Evolutionary conservation across 2,888 invertebrate genomes (phyloP), one percentile per base, ranked within the genome.

Genomic region (Esperia sulphurella): DNA sequence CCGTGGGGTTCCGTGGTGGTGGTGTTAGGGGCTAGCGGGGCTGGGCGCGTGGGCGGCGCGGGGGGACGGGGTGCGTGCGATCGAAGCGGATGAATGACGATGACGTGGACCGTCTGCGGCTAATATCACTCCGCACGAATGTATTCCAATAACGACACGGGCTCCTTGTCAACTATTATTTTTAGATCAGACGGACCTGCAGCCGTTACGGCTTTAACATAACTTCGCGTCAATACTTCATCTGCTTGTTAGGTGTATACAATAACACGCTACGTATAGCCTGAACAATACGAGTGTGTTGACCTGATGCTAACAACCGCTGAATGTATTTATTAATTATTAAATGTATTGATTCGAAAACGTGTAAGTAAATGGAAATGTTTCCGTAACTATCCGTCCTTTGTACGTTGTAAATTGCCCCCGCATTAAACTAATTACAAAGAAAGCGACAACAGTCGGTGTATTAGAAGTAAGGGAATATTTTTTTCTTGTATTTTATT

Each of bases 11-110:
- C 49, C 50, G 45, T 39, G 41, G 55, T 28, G 55, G 46, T 46
- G 49, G 14, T 45, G 46, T 35, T 41, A 42, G 48, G 31, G 30
- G 44, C 38, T 52, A 48, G 59, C 68, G 72, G 73, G 71, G 71
- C 70, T 66, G 67, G 42, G 51, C 52, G 62, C 58, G 69, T 62
- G 64, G 60, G 58, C 2, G 44, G 54, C 53, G 59, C 55, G n/a
- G 69, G 52, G 64, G 68, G 21, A 5, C 2, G 5, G 84, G 83
- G 79, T 82, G 84, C 60, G 84, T 80, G 74, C 79, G 84, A 84
- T 85, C 84, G 84, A 85, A 84, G 67, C 63, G 66, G 69, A 87
- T 88, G 88, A 87, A 88, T 88, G 88, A 75, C 74, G 67, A 75
- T 85, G 87, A 87, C 87, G 87, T 84, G 78, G 75, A 76, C 58